Base-by-base conservation (phyloP, 2,888 invertebrate genomes). In the Phaonia tiefii region DNA sequence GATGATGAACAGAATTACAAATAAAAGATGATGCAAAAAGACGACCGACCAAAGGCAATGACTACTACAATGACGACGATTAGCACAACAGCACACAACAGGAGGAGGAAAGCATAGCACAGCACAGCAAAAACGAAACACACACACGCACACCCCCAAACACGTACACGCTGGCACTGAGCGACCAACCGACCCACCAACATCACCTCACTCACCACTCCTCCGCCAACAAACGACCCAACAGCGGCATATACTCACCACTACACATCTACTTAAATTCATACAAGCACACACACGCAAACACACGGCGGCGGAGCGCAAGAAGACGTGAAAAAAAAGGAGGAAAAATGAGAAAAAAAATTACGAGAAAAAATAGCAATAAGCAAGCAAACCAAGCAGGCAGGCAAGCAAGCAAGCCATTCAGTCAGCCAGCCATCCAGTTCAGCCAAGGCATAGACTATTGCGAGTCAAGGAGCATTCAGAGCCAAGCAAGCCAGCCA, bases 1-100 rank as follows among this genome's bases (percentile, higher is more conserved):
- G 89, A 88, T 88, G 88, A 89, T 89, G 88, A 89, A 89, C 88
- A 89, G 88, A 89, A 89, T 89, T 89, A 89, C 88, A 89, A 89
- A 89, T 89, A 89, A 89, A 89, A 89, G 89, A 89, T 89, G 88
- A 89, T 89, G 89, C 89, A 89, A 88, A 86, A 86, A 86, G 86
- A 84, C 87, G 86, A 81, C 81, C 81, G 63, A 63, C 63, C 63
- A 42, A 63, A 75, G 78, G 78, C 78, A 78, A 75, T 78, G 78
- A 75, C 78, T 75, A 78, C 78, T 78, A 75, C 81, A 78, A 81
- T 78, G 81, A 86, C 86, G 87, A 85, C 87, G 86, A 89, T 89
- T 89, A 88, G 89, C 89, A 89, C 85, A 80, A 84, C 86, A 84
- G 85, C 86, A 87, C 86, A 87, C 85, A 83, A 72, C 60, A 49